Evolutionary conservation across 2,797 vertebrate species (phyloP).

Genomic region (Peromyscus nudipes): DNA sequence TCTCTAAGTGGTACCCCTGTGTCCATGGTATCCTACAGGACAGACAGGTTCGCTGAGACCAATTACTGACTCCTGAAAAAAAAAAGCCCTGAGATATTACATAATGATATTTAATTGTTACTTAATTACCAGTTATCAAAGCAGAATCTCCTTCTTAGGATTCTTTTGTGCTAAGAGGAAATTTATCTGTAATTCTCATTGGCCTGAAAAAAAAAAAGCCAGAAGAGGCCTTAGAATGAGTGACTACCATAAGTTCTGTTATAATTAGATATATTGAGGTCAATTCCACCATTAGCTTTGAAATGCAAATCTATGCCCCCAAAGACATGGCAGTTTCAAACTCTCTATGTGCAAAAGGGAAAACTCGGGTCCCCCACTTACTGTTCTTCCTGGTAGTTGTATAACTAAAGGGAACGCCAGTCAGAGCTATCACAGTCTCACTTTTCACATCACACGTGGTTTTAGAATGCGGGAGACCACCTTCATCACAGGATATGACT

Average conservation of each 20-base stretch:
- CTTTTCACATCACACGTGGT: background rate
- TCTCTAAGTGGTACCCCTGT: background rate
- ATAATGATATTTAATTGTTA: background rate
- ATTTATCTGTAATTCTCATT: background rate
- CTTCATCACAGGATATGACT: background rate
- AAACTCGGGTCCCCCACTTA: background rate
- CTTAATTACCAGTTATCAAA: conserved; percentile 9
- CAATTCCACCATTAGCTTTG: background rate
- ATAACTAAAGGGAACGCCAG: background rate
- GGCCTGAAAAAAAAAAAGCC: background rate
- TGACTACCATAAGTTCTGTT: background rate
- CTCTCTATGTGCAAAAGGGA: background rate
- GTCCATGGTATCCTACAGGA: background rate
- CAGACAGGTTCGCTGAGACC: background rate
- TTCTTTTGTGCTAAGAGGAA: conserved; percentile 16
- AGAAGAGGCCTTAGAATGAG: background rate
- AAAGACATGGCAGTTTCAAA: background rate
- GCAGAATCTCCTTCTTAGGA: background rate
- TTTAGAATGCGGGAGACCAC: conserved; percentile 21
- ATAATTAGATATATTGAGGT: conserved; percentile 13
- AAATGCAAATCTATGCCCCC: conserved; percentile 7
- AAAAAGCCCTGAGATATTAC: background rate
- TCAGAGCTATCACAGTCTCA: background rate
- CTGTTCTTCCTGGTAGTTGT: background rate
- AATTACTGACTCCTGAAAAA: background rate